Conservation (phyloP, 1,140 invertebrate genomes). For the Drosophila santomea region DNA sequence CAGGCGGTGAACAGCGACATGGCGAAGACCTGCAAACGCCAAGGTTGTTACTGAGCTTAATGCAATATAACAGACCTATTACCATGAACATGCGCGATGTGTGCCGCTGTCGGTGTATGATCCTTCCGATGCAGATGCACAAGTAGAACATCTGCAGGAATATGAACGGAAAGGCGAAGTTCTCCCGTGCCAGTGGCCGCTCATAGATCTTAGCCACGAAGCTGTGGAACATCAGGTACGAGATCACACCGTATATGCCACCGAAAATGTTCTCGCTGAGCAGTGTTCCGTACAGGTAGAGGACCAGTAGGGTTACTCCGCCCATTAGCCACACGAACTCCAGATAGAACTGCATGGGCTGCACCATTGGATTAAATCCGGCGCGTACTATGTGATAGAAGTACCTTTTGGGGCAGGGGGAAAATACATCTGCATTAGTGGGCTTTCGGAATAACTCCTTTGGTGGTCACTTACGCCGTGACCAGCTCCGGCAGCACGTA, state of each 20-base stretch:
- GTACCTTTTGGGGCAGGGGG: conserved; percentile 53
- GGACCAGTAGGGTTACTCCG: conserved; percentile 75
- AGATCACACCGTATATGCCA: conserved; percentile 80
- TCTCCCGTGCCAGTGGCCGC: conserved; percentile 74
- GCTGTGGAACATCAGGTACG: conserved; percentile 83
- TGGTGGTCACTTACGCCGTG: conserved; percentile 64
- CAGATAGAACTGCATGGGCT: conserved; percentile 81
- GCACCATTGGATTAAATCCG: conserved; percentile 67
- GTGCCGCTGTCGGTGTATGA: conserved; percentile 57
- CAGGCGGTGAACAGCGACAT: conserved; percentile 70
- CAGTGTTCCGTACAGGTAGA: conserved; percentile 79
- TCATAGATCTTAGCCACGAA: conserved; percentile 81
- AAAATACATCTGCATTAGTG: too few relatives aligned
- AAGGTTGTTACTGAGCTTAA: not conserved
- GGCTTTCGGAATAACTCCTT: too few relatives aligned
- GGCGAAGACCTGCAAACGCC: conserved; percentile 57
- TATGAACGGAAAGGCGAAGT: conserved; percentile 83
- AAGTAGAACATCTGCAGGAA: conserved; percentile 82
- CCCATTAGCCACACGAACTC: conserved; percentile 83
- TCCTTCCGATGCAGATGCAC: conserved; percentile 70
- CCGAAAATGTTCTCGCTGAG: conserved; percentile 80
- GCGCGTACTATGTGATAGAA: conserved; percentile 71
- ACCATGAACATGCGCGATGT: conserved; percentile 70
- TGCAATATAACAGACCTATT: not conserved
- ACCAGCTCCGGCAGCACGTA: conserved; percentile 78